Base-by-base conservation (phyloP, 2,113 vertebrate genomes). In the Tenrec ecaudatus region DNA sequence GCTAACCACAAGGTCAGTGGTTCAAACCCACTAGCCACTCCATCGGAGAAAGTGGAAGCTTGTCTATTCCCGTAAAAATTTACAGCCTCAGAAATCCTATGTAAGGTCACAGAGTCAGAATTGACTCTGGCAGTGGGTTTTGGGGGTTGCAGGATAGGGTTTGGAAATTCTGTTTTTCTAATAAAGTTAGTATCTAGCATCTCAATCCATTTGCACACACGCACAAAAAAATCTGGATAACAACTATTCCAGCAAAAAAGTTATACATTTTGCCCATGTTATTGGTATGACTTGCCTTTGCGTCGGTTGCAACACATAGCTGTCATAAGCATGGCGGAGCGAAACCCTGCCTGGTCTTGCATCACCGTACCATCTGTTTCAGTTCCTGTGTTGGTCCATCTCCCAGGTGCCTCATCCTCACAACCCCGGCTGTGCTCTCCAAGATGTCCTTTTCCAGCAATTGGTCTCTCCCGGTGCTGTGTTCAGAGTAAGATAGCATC, bases 151-250 rank as follows among this genome's bases (percentile, higher is more conserved):
- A 71, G 33, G 0, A 11, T 40, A 27, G 62, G 7, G 12, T 23
- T 75, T 82, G 73, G 43, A 43, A 57, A 22, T 89, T 91, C 69
- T 53, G 16, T 79, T 89, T 75, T 86, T 87, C 31, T 75, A 11
- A 71, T 69, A 43, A 78, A 57, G 31, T 86, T 71, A 22, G 25
- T 82, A 31, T 9, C 62, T 57, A 38, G 58, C 66, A 53, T 53
- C 12, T 14, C 47, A 53, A 14, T 14, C 47, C 47, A 53, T 53
- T 53, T 10, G 47, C 47, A 53, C 47, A 53, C 9, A 53, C 47
- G 47, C 47, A 53, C 47, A 53, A 53, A 53, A 53, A 38, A 89
- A 4, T 90, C 33, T 64, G 47, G 88, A 33, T 91, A 62, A 19
- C 12, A 60, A 27, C 88, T 5, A 27, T 36, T 10, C 12, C 10